Evolutionary conservation across 2,113 vertebrate genomes (phyloP), one percentile per base, ranked within the genome.

Genomic region (Antidorcas marsupialis): DNA sequence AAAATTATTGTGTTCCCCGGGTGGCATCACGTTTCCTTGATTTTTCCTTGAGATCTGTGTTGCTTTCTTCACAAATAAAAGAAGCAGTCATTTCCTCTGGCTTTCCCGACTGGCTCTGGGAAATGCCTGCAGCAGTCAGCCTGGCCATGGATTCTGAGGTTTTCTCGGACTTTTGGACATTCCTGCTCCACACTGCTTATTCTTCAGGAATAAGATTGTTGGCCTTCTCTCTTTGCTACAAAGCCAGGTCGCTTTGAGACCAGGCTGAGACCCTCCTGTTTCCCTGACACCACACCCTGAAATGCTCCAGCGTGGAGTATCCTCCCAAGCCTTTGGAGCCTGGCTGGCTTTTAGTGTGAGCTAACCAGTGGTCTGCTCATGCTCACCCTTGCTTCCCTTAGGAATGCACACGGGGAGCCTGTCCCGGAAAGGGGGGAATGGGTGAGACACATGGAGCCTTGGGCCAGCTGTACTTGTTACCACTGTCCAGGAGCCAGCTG

Each of bases 371-470:
- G 2, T 25, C 52, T 59, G 74, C 55, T 25, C 16, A 59, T 4
- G 2, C n/a, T 27, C 9, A 36, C 23, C 25, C 47, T 16, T 7
- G 47, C n/a, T 8, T 6, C n/a, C 87, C 36, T n/a, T 3, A 0
- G 36, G 8, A 25, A 3, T 21, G 17, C 5, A n/a, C 53, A 1
- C 2, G 0, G 12, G 39, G 39, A 45, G 28, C 52, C 39, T 6
- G 27, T 27, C 52, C 45, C 7, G 5, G 28, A 28, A 39, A 6
- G 3, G 0, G 13, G 12, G 36, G 52, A 2, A 15, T 11, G 13
- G 28, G 71, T 15, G 71, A 45, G 52, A 9, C 6, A 5, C 74
- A 5, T 1, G 2, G 55, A 47, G 45, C 43, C 2, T 0, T 3
- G 74, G 43, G 28, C 67, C 52, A 7, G n/a, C 3, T 6, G 39